Conservation (phyloP, 2,888 invertebrate genomes). For the Ormyrus labotus region DNA sequence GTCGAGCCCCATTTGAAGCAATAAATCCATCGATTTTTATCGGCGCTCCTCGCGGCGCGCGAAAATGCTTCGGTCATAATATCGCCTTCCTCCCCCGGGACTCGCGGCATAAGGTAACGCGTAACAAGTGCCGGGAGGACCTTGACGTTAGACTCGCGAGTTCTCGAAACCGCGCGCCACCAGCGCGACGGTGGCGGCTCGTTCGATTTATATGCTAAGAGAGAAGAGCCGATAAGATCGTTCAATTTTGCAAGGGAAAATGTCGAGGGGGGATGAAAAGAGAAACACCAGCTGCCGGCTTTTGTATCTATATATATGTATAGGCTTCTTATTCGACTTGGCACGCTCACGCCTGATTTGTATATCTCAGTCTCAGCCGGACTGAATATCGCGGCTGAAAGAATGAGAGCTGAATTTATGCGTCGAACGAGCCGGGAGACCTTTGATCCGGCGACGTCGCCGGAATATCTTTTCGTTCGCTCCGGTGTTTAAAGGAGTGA, state of each 20-base stretch:
- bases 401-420: slow-evolving; percentile 32
- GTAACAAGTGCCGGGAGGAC: slow-evolving; percentile 48
- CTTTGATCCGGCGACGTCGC: neutral
- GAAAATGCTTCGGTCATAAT: slow-evolving; percentile 36
- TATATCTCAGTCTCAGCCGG: slow-evolving; percentile 29
- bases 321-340: slow-evolving; percentile 29
- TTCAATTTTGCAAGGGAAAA: slow-evolving; percentile 57
- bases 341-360: slow-evolving; percentile 29
- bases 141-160: slow-evolving; percentile 17
- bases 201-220: slow-evolving; percentile 66
- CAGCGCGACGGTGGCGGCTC: neutral
- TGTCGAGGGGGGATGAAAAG: slow-evolving; percentile 12
- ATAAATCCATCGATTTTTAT: slow-evolving; percentile 35
- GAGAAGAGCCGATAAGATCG: slow-evolving; percentile 58
- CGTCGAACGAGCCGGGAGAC: slow-evolving; percentile 8
- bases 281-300: slow-evolving; percentile 1
- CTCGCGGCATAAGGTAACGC: slow-evolving; percentile 8
- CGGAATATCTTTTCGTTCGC: slow-evolving; percentile 29
- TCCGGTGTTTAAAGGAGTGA: neutral
- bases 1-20: neutral
- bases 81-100: neutral
- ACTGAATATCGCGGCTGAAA: neutral
- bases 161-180: too few species aligned
- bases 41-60: neutral
- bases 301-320: too few species aligned